Base-by-base conservation (phyloP, 92 coral and sea anemone species). In the Parazoanthus darwini region DNA sequence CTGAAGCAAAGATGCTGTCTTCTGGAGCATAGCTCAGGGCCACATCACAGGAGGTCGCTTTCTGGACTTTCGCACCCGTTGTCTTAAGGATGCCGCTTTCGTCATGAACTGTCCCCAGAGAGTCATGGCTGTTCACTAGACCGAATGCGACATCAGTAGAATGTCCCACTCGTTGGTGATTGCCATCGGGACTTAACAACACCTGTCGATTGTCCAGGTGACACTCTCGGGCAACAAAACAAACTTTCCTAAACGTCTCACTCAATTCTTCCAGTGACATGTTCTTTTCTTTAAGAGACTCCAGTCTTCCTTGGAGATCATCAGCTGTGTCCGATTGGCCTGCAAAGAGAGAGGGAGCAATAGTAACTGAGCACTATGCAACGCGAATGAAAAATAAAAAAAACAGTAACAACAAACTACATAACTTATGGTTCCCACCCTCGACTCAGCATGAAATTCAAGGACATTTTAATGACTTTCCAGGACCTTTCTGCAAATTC, bases 21-120 rank as follows among this genome's bases (percentile, higher is more conserved):
- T 88, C 91, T 82, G 71, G 68, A 14, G 98, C 95, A 80, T 75
- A 94, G 73, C 96, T 94, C 73, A 94, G 75, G 11, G 94, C 98
- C 4, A 94, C 87, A 38, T 90, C 91, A 39, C 91, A 89, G 5
- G 85, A 15, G 13, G 43, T 16, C 16, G 38, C 8, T 16, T 42
- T 44, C 26, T 85, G 44, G 14, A 86, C 35, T 22, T 77, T 15
- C 67, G 33, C 80, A 38, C 29, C 65, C n/a, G 56, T 58, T 86
- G 71, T 18, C 8, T 84, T 75, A 2, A 73, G 15, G n/a, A 16
- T 56, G 4, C 44, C 46, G 33, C 35, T 35, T 3, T 56, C 63
- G 83, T 38, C 85, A 76, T 25, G 48, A n/a, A 43, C 54, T 68
- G 78, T 56, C n/a, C 36, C 71, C 13, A 39, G 79, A 4, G 86